Percentiles rank a stretch among this genome's conserved stretches.
Conservation (phyloP, 2,888 invertebrate species). For the Keiferia lycopersicella region DNA sequence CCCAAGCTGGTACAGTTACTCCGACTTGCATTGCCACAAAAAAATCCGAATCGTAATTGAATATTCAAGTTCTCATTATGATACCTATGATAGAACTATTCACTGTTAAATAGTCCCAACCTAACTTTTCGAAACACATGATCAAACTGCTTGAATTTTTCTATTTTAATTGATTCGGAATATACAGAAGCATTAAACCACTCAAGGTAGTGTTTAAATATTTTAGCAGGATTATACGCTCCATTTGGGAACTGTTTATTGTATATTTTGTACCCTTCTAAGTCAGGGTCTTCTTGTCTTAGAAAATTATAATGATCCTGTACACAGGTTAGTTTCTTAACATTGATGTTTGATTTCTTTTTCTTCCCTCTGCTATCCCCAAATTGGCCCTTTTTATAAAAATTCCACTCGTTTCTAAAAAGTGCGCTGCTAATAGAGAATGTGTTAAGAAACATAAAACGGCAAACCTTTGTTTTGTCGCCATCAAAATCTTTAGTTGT, state of each 20-base stretch:
- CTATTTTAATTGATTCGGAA: not conserved
- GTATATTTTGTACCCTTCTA: not conserved
- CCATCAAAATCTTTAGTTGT: constrained; percentile 17
- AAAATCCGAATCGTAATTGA: no score
- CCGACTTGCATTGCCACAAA: no score
- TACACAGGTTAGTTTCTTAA: not conserved
- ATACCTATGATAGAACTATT: no score
- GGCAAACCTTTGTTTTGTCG: constrained; percentile 6
- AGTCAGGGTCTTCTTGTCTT: not conserved
- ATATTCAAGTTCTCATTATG: no score
- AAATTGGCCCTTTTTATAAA: not conserved
- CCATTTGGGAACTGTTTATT: not conserved
- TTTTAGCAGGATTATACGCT: not conserved
- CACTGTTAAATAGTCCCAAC: no score
- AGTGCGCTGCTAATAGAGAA: not conserved
- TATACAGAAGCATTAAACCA: constrained; percentile 7
- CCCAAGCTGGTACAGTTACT: no score
- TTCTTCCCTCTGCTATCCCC: not conserved
- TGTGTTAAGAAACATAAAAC: constrained; percentile 11
- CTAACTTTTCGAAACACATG: no score
- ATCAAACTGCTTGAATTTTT: no score
- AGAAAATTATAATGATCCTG: constrained; percentile 10
- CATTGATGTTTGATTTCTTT: no score
- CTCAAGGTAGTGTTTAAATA: not conserved
- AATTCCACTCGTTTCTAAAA: not conserved